Base-by-base conservation (phyloP, 2,888 invertebrate species). In the Clivina fossor region DNA sequence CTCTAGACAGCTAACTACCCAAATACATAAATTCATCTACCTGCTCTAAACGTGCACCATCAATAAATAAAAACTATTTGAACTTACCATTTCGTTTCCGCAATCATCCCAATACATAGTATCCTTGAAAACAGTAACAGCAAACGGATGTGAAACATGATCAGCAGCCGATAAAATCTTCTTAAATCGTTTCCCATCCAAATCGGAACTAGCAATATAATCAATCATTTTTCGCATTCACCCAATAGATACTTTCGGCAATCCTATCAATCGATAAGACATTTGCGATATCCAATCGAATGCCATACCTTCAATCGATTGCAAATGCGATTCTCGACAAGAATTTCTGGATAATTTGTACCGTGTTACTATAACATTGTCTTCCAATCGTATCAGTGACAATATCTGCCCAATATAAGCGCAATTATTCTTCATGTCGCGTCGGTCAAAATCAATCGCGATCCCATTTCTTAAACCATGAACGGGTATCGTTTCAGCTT, bases 51-150 rank as follows among this genome's bases (percentile, higher is more conserved):
- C n/a, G n/a, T n/a, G n/a, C n/a, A n/a, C n/a, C n/a, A n/a, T n/a
- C n/a, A n/a, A n/a, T n/a, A n/a, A n/a, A n/a, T n/a, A n/a, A n/a
- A n/a, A n/a, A n/a, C n/a, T n/a, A n/a, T n/a, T n/a, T 80, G 66
- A 88, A 89, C 53, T 92, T 86, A 19, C 85, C 82, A 56, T 86
- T 85, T 43, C 83, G 82, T 63, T 86, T 86, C 91, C 90, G n/a
- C n/a, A 92, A 69, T 93, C 93, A 66, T 93, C 89, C 93, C 93
- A 93, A 67, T 88, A 93, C 80, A 94, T 83, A 63, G 81, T 80
- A 65, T 89, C 86, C 72, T 93, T 93, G 66, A 89, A 85, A 0
- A 93, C 85, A 0, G 87, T 90, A 0, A 93, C 86, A 0, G 91
- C 88, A 68, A 92, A 93, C 3, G 93, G 93, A 78, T 93, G 92